phyloP scores from a whole-genome alignment of 2,113 vertebrate genomes.

The Epinephelus fuscoguttatus region DNA sequence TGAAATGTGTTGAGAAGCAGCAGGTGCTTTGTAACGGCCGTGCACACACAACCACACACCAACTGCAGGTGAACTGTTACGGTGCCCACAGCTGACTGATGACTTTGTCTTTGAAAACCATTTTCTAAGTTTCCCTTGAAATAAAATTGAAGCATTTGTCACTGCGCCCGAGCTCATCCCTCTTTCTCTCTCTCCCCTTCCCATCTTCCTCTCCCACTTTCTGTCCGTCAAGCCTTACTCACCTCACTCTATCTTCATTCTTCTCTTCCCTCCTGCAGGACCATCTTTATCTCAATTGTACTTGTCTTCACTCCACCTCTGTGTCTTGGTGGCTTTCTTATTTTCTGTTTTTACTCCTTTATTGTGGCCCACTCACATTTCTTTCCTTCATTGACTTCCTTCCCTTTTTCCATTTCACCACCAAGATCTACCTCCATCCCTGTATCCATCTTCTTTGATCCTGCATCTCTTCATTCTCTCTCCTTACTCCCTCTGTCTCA shows the following conservation, averaged over 20 bases:
- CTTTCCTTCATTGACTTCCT: background rate
- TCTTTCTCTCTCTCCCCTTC: background rate
- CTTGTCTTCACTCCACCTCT: background rate
- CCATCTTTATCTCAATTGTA: background rate
- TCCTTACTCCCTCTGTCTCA: background rate
- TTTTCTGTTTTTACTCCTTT: constrained; percentile 14
- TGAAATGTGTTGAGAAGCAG: background rate
- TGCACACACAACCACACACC: background rate
- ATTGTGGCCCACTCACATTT: background rate
- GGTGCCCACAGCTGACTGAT: constrained; percentile 10
- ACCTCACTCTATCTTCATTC: background rate
- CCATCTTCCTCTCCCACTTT: background rate
- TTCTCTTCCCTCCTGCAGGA: background rate
- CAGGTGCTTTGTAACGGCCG: background rate
- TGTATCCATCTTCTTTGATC: constrained; percentile 2
- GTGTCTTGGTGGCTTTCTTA: background rate
- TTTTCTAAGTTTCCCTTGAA: constrained; percentile 18
- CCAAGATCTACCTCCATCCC: background rate
- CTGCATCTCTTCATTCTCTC: background rate
- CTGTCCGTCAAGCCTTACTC: background rate
- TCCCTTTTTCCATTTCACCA: background rate
- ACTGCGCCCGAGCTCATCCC: background rate
- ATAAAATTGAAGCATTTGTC: constrained; percentile 24
- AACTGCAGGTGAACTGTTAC: background rate
- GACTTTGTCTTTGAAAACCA: constrained; percentile 18